Evolutionary conservation across 1,140 invertebrate genomes (phyloP), one percentile per base, ranked within the genome.

Genomic region (Oryctes rhinoceros): DNA sequence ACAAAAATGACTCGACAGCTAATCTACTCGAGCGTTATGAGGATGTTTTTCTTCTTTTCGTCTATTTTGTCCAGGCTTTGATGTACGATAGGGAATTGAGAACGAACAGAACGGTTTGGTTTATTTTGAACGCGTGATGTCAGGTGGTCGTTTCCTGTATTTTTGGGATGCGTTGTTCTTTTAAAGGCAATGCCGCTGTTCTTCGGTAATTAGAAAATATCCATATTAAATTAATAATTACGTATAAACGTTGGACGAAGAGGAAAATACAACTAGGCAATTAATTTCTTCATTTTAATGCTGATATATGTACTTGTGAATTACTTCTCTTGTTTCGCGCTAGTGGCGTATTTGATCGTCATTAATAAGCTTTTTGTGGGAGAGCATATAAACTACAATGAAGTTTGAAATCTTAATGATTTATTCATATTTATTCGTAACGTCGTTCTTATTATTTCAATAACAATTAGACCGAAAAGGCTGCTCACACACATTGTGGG

Each of bases 21-120:
- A 76, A 76, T 76, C 74, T 47, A 76, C 30, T 76, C 74, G 74
- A 76, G 74, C 74, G 35, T 76, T 76, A 76, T 76, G 37, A 67
- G 53, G 30, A 24, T 6, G 65, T 67, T 67, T 67, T 67, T 67
- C 20, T 67, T 18, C 18, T 18, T 67, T 67, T 67, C 65, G 18
- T 67, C 65, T 67, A 67, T 67, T 18, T 67, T 24, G 65, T 67
- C 20, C 13, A 13, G 65, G 13, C 65, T 67, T 67, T 67, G 65
- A 67, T 67, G 65, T 67, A 67, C 18, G 65, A 67, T 35, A 67
- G 20, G 65, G 65, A 35, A 67, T 67, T 18, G 65, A 67, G 65
- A 67, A 18, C 5, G 39, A 44, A 44, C 39, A 44, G 39, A 44
- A 44, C 13, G 18, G 30, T 35, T 67, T 67, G 13, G 65, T 71